Base-by-base conservation (phyloP, 1,140 invertebrate species). In the Heliconius hermathena region DNA sequence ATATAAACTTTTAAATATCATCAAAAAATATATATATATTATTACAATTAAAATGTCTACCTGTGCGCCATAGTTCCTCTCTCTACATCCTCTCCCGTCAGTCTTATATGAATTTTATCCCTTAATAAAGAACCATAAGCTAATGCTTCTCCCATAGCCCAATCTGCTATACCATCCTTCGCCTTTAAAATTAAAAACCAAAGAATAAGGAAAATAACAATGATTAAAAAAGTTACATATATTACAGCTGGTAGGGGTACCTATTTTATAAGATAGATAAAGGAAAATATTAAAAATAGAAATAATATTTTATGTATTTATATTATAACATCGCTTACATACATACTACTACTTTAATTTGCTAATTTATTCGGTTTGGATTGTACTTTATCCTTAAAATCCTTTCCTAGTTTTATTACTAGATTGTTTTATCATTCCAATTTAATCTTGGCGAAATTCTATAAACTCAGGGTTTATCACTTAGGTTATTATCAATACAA, bases 41-140 rank as follows among this genome's bases (percentile, higher is more conserved):
- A 5, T 52, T 52, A 54, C 6, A 20, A 22, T 57, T 29, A 1
- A 13, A 29, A 5, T 16, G 11, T 26, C 22, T 13, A 94, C 93
- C 95, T 96, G 81, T 96, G 95, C 0, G 95, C 95, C 95, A 98
- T 98, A 18, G 98, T 98, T 49, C 98, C 98, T 84, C 98, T 95
- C 89, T 98, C 98, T 0, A 98, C 97, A 90, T 99, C 98, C 90
- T 99, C 97, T 2, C 98, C 98, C 82, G 97, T 97, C 1, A 98
- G 93, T 73, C 96, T 88, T 9, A 96, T 95, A 79, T 95, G 95
- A 71, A 95, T 92, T 3, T 95, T 94, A 75, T 96, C 97, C 84
- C 97, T 95, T 83, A 97, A 83, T 88, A 97, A 85, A 87, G 97
- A 97, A n/a, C 97, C 97, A 89, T 97, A 98, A 2, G 98, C 98